Evolutionary conservation across 1,140 invertebrate genomes (phyloP).

Genomic region (Pseudomyrmex concolor): DNA sequence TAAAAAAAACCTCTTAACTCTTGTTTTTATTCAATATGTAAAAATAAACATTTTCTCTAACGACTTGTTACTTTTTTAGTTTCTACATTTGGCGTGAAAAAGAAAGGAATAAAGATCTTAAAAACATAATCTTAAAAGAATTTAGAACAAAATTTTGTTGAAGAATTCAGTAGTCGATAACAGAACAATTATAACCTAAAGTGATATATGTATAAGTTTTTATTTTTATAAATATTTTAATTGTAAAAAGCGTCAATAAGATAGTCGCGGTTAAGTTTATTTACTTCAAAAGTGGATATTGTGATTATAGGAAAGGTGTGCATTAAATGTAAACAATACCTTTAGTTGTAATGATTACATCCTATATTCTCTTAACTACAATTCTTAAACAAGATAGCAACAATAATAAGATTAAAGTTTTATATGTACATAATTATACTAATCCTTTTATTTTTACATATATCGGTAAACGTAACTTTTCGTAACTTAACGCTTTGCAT

Average conservation of each 20-base stretch:
- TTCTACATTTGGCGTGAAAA: background rate
- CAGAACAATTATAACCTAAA: too few species aligned
- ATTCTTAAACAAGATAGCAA: constrained; percentile 82
- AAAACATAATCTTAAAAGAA: too few species aligned
- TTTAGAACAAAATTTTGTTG: too few species aligned
- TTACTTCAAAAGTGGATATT: background rate
- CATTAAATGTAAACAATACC: constrained; percentile 23
- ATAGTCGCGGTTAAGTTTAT: background rate
- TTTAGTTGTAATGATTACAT: constrained; percentile 62
- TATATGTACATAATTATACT: constrained; percentile 79
- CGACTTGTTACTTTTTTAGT: background rate
- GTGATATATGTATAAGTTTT: background rate
- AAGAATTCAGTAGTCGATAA: too few species aligned
- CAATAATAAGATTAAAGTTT: constrained; percentile 78
- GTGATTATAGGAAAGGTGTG: background rate
- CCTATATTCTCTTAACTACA: constrained; percentile 75
- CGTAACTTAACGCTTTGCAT: constrained; percentile 30
- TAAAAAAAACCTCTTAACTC: too few species aligned
- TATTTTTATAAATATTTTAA: constrained; percentile 2
- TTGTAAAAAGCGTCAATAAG: background rate
- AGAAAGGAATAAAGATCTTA: too few species aligned
- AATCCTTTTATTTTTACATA: constrained; percentile 62
- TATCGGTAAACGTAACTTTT: constrained; percentile 48
- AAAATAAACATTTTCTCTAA: constrained; percentile 4
- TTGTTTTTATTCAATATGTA: too few species aligned